Conservation (phyloP, 1,140 invertebrate genomes). For the Brachionus asplanchnoidis region DNA sequence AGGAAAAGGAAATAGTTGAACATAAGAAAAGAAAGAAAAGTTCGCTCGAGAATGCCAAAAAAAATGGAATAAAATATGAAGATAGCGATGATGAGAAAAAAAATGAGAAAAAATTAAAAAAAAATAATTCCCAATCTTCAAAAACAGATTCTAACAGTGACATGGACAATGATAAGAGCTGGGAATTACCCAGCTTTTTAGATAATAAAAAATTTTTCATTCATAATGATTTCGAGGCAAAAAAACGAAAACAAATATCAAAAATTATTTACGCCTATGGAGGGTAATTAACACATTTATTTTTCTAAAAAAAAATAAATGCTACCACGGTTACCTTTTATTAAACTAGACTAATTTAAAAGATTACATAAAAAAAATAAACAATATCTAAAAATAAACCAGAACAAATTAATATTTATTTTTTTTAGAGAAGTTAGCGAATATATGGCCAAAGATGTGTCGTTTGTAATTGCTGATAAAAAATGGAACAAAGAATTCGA, state of each 20-base stretch:
- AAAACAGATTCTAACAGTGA: slow-evolving; percentile 21
- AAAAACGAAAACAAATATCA: not conserved
- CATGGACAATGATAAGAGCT: not conserved
- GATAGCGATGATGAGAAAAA: not conserved
- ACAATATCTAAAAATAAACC: not conserved
- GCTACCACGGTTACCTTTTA: not conserved
- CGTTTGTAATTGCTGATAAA: slow-evolving; percentile 3
- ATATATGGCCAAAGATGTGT: not conserved
- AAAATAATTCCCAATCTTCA: not conserved
- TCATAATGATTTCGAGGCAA: not conserved
- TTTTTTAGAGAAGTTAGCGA: slow-evolving; percentile 27
- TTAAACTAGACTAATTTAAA: not conserved
- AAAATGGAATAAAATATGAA: not conserved
- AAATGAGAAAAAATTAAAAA: slow-evolving; percentile 17
- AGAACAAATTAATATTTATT: not conserved
- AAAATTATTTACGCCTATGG: slow-evolving; percentile 32
- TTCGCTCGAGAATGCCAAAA: not conserved
- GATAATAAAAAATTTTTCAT: slow-evolving; percentile 16
- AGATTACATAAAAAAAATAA: not conserved
- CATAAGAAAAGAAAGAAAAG: not conserved
- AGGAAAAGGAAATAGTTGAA: not conserved
- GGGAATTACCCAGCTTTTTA: slow-evolving; percentile 38
- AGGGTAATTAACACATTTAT: not conserved
- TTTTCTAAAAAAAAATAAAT: not conserved
- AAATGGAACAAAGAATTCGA: slow-evolving; percentile 38